Evolutionary conservation across 2,797 vertebrate species (phyloP), one percentile per base, ranked within the genome.

Genomic region (Neopelma chrysocephalum): DNA sequence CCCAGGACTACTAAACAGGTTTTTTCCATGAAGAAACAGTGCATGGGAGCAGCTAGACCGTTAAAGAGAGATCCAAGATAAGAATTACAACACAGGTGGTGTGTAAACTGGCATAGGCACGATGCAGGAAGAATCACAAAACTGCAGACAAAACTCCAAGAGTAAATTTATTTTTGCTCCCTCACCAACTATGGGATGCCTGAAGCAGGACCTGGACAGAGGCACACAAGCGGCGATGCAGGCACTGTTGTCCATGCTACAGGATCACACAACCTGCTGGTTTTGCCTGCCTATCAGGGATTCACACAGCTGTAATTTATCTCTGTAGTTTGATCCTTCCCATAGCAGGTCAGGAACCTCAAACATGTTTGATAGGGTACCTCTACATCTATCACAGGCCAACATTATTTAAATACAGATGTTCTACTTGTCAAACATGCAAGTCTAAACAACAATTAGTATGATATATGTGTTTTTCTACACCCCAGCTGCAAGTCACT

Each of bases 21-120:
- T 93, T 96, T 97, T 94, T 95, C 95, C 84, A 72, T 68, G 82
- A 84, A 93, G 54, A 71, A 95, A 79, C 25, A 85, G 62, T 32
- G 32, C 60, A 54, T 26, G 60, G 45, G 40, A 94, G 38, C 34
- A 66, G 57, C 34, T 66, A 79, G 64, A 38, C 50, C 32, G 45
- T 73, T 85, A 94, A 87, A 95, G 13, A 47, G 36, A 77, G 36
- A 94, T 62, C 25, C 68, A 54, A 64, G 60, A 23, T 58, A 95
- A 93, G 72, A 94, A 65, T 87, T 66, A 60, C 17, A 82, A 9
- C 40, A 7, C 3, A 10, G 32, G n/a, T 45, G 65, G 68, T 50
- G 8, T 20, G 45, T 45, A 38, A 79, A 6, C 21, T 12, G 27
- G 51, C 22, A 16, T 3, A 31, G 40, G 34, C 25, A 69, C 40